A percentile compares a stretch with the other conserved stretches of the same genome.
phyloP scores from a whole-genome alignment of 2,113 vertebrate species.

The Scopus umbretta region DNA sequence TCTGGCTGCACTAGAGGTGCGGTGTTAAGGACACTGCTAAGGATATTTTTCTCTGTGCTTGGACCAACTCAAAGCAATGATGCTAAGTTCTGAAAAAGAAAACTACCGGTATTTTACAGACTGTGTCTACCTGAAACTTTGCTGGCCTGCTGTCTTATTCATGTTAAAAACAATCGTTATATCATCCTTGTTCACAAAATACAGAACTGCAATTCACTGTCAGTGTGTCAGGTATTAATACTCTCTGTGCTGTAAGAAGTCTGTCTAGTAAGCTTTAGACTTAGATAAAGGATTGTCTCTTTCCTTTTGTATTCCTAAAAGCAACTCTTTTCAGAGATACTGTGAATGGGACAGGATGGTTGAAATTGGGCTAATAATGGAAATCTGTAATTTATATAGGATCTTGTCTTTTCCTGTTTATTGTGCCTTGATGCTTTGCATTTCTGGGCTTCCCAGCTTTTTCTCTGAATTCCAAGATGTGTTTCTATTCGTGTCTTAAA shows the following conservation, averaged over 20 bases:
- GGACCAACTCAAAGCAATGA: not conserved
- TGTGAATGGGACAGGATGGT: not conserved
- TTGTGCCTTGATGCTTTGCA: not conserved
- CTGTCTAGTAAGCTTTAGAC: not conserved
- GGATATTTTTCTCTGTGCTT: not conserved
- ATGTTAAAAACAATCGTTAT: not conserved
- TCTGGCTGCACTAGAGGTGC: not conserved
- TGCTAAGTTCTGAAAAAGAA: rapidly evolving
- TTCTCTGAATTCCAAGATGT: not conserved
- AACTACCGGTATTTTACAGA: not conserved
- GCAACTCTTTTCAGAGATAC: not conserved
- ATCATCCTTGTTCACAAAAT: not conserved
- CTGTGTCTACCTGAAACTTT: too few species aligned
- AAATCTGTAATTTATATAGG: not conserved
- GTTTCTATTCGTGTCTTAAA: not conserved
- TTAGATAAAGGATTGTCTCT: not conserved
- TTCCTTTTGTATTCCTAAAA: not conserved
- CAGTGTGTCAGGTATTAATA: not conserved
- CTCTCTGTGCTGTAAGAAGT: not conserved
- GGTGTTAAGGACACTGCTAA: not conserved
- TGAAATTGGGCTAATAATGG: not conserved
- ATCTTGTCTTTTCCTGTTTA: not conserved
- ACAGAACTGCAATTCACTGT: not conserved
- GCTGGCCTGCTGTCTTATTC: not conserved
- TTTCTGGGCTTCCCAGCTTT: not conserved